These are phyloP conservation scores for Sepiola atlantica DNA, from an alignment of 2,888 invertebrate genomes.

Conservation along the genomic window DNA sequence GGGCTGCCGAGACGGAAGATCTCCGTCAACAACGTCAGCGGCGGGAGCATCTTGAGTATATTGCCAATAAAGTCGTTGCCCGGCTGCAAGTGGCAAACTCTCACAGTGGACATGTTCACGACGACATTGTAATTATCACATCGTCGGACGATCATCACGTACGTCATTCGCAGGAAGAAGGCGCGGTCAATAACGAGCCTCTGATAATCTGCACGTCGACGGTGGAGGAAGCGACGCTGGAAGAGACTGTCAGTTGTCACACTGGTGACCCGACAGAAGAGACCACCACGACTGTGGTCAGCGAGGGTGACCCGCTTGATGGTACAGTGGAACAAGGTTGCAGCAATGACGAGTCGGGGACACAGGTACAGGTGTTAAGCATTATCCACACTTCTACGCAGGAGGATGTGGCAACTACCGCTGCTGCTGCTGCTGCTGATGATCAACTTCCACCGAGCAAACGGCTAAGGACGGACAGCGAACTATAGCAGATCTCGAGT, in stretches of 20 bases:
- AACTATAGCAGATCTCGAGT: background rate
- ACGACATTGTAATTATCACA: constrained; percentile 47
- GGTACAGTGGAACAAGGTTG: background rate
- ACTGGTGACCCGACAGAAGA: background rate
- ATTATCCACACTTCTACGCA: background rate
- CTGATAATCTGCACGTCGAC: constrained; percentile 39
- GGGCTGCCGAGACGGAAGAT: background rate
- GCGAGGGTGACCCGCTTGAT: constrained; percentile 32
- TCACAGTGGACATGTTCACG: constrained; percentile 34
- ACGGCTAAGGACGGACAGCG: background rate
- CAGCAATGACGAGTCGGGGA: background rate
- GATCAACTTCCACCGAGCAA: background rate
- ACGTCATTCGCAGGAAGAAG: background rate
- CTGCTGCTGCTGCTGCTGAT: background rate
- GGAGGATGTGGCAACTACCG: background rate
- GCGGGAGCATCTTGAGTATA: constrained; percentile 33
- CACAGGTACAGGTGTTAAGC: constrained; percentile 32
- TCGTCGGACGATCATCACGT: background rate
- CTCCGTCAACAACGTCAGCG: background rate
- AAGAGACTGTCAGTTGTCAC: background rate
- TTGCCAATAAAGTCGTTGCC: constrained; percentile 43
- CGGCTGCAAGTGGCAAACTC: background rate
- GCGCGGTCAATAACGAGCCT: background rate
- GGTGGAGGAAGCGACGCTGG: constrained; percentile 39
- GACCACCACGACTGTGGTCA: background rate